A percentile compares a stretch with the other conserved stretches of the same genome.
phyloP scores from a whole-genome alignment of 2,888 invertebrate genomes.

The Dexiosoma caninum region DNA sequence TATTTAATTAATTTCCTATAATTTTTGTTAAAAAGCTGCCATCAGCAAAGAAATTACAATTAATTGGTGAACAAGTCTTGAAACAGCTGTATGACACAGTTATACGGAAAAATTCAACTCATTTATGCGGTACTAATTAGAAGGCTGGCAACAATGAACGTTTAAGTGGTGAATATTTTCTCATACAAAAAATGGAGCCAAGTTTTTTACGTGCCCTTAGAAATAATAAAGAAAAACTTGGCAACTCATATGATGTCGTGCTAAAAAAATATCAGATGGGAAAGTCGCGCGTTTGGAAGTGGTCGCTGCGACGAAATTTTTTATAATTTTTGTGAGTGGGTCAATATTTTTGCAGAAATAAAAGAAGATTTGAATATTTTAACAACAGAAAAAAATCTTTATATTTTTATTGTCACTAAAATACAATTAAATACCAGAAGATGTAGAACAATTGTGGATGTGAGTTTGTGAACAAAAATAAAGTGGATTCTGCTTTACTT shows the following conservation, averaged over 20 bases:
- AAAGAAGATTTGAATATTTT: neutral
- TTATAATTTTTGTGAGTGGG: constrained; percentile 7
- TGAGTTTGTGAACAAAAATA: neutral
- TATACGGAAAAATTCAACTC: too few species aligned
- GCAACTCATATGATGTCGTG: neutral
- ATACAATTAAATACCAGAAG: neutral
- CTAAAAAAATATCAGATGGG: constrained; percentile 55
- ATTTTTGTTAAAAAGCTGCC: too few species aligned
- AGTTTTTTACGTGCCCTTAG: neutral
- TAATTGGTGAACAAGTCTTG: neutral
- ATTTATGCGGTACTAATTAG: too few species aligned
- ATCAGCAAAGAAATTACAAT: too few species aligned
- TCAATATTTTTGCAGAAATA: constrained; percentile 12
- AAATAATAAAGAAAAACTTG: neutral
- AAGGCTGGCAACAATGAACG: too few species aligned
- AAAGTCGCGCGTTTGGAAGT: constrained; percentile 62
- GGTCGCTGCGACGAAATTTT: constrained; percentile 49
- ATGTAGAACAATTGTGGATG: neutral
- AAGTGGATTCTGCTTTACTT: neutral
- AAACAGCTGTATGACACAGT: neutral
- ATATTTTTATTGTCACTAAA: neutral
- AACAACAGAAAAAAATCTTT: neutral
- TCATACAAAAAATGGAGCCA: neutral
- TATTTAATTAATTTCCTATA: too few species aligned
- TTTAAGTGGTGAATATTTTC: too few species aligned